phyloP scores from a whole-genome alignment of 2,888 invertebrate genomes.

The Coelinius sp. region DNA sequence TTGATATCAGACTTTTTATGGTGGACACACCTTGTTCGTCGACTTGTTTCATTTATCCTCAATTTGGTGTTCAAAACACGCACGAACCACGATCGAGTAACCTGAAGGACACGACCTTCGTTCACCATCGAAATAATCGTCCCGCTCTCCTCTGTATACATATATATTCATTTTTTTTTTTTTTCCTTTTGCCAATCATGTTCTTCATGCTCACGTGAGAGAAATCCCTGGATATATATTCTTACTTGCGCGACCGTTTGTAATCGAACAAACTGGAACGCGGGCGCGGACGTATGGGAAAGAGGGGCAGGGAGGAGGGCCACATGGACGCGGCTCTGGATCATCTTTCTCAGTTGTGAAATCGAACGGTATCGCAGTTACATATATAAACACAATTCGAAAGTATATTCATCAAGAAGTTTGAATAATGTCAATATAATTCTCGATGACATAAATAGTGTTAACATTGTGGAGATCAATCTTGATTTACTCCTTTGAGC shows the following conservation, averaged over 20 bases:
- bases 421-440: neutral
- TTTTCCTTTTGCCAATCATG: neutral
- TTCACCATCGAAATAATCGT: conserved; percentile 19
- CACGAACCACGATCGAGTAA: conserved; percentile 17
- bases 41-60: no score
- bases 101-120: conserved; percentile 34
- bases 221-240: no score
- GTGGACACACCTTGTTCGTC: neutral
- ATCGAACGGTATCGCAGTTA: conserved; percentile 3
- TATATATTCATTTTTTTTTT: no score
- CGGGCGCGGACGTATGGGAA: no score
- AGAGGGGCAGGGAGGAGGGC: neutral
- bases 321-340: neutral
- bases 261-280: conserved; percentile 42
- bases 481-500: no score
- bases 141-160: neutral
- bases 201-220: neutral
- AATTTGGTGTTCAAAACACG: conserved; percentile 18
- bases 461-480: no score
- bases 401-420: conserved; percentile 14
- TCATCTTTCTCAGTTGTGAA: conserved; percentile 16
- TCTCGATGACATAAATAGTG: neutral
- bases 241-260: conserved; percentile 15
- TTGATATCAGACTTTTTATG: neutral
- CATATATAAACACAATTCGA: neutral